Conservation (phyloP, 2,797 vertebrate genomes). For the Salmo trutta region DNA sequence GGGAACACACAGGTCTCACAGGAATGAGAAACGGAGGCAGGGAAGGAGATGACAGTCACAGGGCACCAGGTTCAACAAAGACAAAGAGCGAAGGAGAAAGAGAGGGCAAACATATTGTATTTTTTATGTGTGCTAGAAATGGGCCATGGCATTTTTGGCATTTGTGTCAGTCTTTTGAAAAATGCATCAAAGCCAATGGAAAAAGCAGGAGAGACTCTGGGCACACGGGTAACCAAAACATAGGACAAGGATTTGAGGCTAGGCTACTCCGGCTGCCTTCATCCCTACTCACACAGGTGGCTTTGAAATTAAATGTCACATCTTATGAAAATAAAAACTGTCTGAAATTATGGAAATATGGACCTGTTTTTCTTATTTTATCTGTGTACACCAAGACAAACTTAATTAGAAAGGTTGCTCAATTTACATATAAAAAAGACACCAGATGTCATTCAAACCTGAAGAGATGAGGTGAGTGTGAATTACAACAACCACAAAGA, state of each 20-base stretch:
- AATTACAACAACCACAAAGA: not conserved
- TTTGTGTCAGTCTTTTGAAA: slow-evolving; percentile 73
- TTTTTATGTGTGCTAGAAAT: slow-evolving; percentile 48
- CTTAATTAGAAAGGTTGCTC: no score
- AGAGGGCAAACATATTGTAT: slow-evolving; percentile 33
- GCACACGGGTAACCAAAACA: not conserved
- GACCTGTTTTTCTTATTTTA: not conserved
- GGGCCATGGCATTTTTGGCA: slow-evolving; percentile 57
- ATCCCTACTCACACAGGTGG: not conserved
- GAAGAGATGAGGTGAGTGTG: not conserved
- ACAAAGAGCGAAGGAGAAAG: slow-evolving; percentile 50
- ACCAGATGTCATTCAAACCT: not conserved
- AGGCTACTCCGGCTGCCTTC: not conserved
- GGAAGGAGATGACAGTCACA: not conserved
- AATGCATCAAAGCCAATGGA: slow-evolving; percentile 74
- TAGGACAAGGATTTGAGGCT: not conserved
- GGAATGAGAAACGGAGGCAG: not conserved
- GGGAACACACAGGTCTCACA: slow-evolving; percentile 43
- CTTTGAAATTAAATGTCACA: not conserved
- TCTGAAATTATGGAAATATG: not conserved
- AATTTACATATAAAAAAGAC: not conserved
- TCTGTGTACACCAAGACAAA: no score
- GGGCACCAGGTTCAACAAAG: slow-evolving; percentile 37
- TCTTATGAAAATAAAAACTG: not conserved
- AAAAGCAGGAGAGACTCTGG: slow-evolving; percentile 31